Conservation (phyloP, 2,113 vertebrate species). For the Opisthocomus hoazin region DNA sequence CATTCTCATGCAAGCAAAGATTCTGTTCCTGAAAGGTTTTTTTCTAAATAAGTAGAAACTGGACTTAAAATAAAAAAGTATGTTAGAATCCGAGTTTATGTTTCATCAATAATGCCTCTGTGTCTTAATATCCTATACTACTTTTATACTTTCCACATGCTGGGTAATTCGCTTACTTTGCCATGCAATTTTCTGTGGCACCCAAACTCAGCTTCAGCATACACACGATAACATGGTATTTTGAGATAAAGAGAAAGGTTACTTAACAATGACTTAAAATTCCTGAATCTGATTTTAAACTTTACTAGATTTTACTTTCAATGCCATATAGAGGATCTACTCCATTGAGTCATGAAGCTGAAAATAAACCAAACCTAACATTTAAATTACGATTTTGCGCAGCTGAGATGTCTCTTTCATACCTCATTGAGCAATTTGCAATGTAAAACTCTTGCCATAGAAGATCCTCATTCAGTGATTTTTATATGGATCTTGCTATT, state of each 20-base stretch:
- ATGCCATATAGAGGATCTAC: constrained; percentile 33
- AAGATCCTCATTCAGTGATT: constrained; percentile 63
- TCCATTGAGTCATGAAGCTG: constrained; percentile 64
- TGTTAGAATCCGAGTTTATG: neutral
- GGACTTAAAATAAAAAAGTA: neutral
- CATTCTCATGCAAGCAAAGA: neutral
- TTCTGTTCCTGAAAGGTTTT: neutral
- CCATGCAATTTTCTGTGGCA: neutral
- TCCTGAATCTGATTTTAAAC: constrained; percentile 53
- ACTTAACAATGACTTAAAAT: neutral
- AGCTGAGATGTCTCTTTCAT: constrained; percentile 68
- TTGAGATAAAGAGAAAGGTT: neutral
- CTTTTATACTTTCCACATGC: neutral
- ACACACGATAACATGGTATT: neutral
- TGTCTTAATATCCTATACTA: neutral
- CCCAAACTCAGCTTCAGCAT: neutral
- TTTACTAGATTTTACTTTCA: constrained; percentile 61
- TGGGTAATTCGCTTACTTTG: neutral
- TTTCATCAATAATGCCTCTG: neutral
- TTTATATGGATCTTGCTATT: constrained; percentile 68
- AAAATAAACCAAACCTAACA: constrained; percentile 74
- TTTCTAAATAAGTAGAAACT: neutral
- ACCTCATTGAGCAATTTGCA: constrained; percentile 71
- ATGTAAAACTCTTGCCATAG: constrained; percentile 58
- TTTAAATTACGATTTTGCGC: constrained; percentile 68